Base-by-base conservation (phyloP, 2,888 invertebrate species). In the Cinara cedri region DNA sequence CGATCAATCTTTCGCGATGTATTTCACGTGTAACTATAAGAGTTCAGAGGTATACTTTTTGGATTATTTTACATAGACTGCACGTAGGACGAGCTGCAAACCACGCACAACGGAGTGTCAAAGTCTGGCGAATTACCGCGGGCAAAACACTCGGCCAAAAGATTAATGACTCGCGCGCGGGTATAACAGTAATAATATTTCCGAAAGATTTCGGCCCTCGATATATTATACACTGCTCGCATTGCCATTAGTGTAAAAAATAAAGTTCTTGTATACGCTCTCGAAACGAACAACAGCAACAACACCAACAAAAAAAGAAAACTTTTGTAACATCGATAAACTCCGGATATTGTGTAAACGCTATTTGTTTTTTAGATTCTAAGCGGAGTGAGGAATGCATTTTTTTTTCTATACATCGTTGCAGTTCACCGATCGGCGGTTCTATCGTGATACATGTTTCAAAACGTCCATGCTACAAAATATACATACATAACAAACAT, bases 1-100 rank as follows among this genome's bases (percentile, higher is more conserved):
- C 70, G 54, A 70, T 70, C 54, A 70, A 70, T 70, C 70, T 70
- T 54, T 19, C 42, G n/a, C n/a, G 34, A 34, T 21, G 16, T 14
- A 13, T 54, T 11, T 34, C 16, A n/a, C 13, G 16, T 19, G 9
- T 51, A n/a, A n/a, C n/a, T n/a, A 55, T 54, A 19, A 10, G 60
- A 16, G 24, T 6, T 11, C n/a, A n/a, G 62, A 13, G 19, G 34
- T n/a, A 26, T 24, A 55, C 54, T 54, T 55, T 70, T 55, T 42
- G 42, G 19, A 70, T 55, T 21, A 55, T 70, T 55, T 55, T 70
- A 70, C 51, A 34, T 55, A 55, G 51, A n/a, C n/a, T 34, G 6
- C 34, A 6, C 34, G 34, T 34, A 34, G 34, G 34, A 34, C 34
- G 34, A 6, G 6, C 34, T 34, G 34, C 34, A 34, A 6, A 34